phyloP scores from a whole-genome alignment of 2,888 invertebrate genomes.

The Tinea trinotella region DNA sequence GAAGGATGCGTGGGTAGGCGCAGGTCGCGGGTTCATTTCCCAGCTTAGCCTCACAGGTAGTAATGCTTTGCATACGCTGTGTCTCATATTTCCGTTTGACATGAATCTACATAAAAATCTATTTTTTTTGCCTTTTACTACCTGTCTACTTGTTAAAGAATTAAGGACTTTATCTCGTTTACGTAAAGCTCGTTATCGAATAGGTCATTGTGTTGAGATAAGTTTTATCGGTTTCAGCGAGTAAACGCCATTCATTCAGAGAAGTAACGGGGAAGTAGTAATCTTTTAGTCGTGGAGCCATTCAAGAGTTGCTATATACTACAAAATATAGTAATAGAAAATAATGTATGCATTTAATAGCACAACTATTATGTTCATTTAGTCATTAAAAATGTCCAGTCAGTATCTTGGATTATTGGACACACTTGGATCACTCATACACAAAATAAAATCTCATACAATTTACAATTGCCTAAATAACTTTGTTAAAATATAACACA shows the following conservation, averaged over 20 bases:
- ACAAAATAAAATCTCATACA: too few species aligned
- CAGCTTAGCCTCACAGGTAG: neutral
- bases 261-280: slow-evolving; percentile 19
- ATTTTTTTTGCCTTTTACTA: neutral
- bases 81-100: slow-evolving; percentile 18
- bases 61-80: slow-evolving; percentile 10
- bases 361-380: too few species aligned
- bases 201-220: neutral
- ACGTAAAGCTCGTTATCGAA: neutral
- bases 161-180: neutral
- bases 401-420: too few species aligned
- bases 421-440: too few species aligned
- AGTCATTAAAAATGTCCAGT: too few species aligned
- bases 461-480: too few species aligned
- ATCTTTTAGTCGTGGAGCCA: slow-evolving; percentile 18
- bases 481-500: too few species aligned
- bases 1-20: slow-evolving; percentile 4
- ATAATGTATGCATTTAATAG: too few species aligned
- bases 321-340: too few species aligned
- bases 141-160: neutral
- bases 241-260: slow-evolving; percentile 16
- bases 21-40: slow-evolving; percentile 16
- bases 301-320: slow-evolving; percentile 13
- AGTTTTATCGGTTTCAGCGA: neutral
- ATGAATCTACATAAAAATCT: slow-evolving; percentile 16